Base-by-base conservation (phyloP, 2,797 vertebrate genomes). In the Hirundo rustica region DNA sequence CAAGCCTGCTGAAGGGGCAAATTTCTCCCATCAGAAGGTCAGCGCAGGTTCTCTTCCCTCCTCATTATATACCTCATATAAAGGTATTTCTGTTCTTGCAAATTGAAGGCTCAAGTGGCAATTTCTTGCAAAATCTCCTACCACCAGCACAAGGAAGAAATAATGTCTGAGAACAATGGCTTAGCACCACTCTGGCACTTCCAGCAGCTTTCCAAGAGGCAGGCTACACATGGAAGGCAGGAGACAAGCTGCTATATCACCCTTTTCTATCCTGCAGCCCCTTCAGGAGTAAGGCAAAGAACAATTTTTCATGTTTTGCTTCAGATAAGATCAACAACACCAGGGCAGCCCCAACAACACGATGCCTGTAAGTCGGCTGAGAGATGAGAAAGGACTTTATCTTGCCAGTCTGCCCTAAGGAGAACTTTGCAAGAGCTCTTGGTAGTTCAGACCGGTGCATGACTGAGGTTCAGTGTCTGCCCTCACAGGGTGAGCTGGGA, bases 161-260 rank as follows among this genome's bases (percentile, higher is more conserved):
- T 93, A 74, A 80, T 27, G 72, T 27, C 72, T 47, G 57, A 50
- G 57, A 64, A 13, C 72, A 85, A 55, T 34, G 50, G 61, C 26
- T 87, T 64, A 85, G 53, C 75, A 80, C 57, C 53, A 87, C 61
- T 67, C 64, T 93, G 75, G 53, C 57, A 71, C 74, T 87, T 74
- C 55, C 78, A 89, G 61, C 78, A 71, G 67, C 81, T 91, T 81
- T 95, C 53, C 91, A 74, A 89, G 81, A 38, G 78, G 87, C 60
- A 85, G 57, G 71, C 85, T 34, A 65, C 78, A 44, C 23, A 5
- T 1, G 25, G 74, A 82, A 87, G 51, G 55, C 19, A 55, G 42
- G 53, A 92, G 81, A 40, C 0, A 19, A 73, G 60, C 21, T 0
- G 5, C 21, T 82, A 48, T 64, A 87, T 80, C 73, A 74, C 34